phyloP scores from a whole-genome alignment of 2,113 vertebrate species.

The Arvicanthis niloticus region DNA sequence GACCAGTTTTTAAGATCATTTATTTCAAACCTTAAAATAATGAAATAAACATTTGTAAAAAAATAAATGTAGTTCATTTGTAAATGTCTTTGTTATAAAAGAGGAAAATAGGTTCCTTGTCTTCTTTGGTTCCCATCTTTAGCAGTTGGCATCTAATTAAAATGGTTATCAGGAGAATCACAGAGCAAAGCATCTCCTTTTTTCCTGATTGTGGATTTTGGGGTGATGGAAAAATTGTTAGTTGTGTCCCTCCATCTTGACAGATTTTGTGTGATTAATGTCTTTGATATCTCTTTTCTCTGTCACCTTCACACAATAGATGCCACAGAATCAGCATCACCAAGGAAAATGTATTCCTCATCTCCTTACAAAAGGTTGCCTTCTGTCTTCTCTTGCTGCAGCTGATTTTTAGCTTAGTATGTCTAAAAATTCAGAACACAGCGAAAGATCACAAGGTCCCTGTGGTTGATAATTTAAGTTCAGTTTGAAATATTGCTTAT shows the following conservation, averaged over 20 bases:
- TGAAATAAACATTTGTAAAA: conserved; percentile 38
- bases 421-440: conserved; percentile 68
- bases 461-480: conserved; percentile 64
- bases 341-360: conserved; percentile 58
- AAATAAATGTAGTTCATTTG: conserved; percentile 63
- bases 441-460: conserved; percentile 54
- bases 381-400: conserved; percentile 30
- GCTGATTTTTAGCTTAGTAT: not conserved
- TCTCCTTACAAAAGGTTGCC: not conserved
- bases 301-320: conserved; percentile 68
- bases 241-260: conserved; percentile 77
- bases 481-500: conserved; percentile 54
- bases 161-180: conserved; percentile 80
- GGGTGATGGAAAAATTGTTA: conserved; percentile 82
- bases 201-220: conserved; percentile 75
- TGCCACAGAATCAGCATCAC: not conserved
- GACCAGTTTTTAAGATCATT: conserved; percentile 58
- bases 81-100: conserved; percentile 73
- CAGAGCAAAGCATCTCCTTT: conserved; percentile 49
- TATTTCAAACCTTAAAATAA: conserved; percentile 40
- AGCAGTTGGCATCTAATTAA: conserved; percentile 82
- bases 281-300: conserved; percentile 50
- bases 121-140: conserved; percentile 68
- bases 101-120: conserved; percentile 67
- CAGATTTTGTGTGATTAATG: conserved; percentile 78